phyloP scores from a whole-genome alignment of 1,140 invertebrate genomes.

The Microplitis demolitor region DNA sequence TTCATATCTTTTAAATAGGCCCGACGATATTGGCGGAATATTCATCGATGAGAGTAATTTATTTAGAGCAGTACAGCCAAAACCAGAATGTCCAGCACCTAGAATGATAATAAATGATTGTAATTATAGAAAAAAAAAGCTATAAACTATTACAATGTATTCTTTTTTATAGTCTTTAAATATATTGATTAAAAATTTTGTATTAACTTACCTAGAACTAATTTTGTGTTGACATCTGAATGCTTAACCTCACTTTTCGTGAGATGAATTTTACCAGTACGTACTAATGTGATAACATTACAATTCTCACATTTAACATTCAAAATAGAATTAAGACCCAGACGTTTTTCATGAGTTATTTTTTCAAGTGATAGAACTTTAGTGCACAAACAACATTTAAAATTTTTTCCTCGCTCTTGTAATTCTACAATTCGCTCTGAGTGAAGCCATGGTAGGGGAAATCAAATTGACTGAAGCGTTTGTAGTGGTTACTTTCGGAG shows the following conservation, averaged over 20 bases:
- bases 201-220: not conserved
- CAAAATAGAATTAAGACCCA: constrained; percentile 13
- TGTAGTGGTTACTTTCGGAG: no score
- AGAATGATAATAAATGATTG: not conserved
- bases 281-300: not conserved
- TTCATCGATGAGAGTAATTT: constrained; percentile 11
- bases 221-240: not conserved
- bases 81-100: constrained; percentile 14
- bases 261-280: not conserved
- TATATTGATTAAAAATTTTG: not conserved
- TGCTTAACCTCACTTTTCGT: not conserved
- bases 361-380: constrained; percentile 8
- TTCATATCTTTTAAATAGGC: constrained; percentile 12
- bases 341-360: not conserved
- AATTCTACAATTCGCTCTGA: constrained; percentile 25
- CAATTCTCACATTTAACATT: constrained; percentile 2
- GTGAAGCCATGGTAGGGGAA: no score
- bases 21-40: constrained; percentile 8
- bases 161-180: not conserved
- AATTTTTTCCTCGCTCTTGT: constrained; percentile 16
- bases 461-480: no score
- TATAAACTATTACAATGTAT: not conserved
- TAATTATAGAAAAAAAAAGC: not conserved
- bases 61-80: constrained; percentile 8
- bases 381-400: constrained; percentile 18